Base-by-base conservation (phyloP, 2,888 invertebrate species). In the Epistrophe eligans region DNA sequence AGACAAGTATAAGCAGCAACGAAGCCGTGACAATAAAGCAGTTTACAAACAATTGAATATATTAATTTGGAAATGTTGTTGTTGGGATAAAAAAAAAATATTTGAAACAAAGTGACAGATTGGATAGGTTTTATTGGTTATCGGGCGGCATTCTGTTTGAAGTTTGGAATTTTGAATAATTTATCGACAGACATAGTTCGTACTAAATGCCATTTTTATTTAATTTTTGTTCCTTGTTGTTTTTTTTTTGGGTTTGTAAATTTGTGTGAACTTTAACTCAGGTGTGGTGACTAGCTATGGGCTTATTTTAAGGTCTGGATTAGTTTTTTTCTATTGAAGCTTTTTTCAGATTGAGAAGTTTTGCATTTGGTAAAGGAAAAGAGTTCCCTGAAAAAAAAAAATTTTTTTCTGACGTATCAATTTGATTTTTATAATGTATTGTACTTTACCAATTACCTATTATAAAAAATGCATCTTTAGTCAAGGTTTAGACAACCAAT, bases 21-120 rank as follows among this genome's bases (percentile, higher is more conserved):
- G 32, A 19, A 45, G 19, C 62, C 11, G 76, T 66, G 70, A 77
- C 58, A 64, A 77, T 77, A 55, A 72, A 84, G 60, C 55, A 72
- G 77, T 73, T 72, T 77, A 62, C 67, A 50, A 67, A 73, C 79
- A 83, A 73, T 83, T 77, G 82, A 82, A 82, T 82, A 82, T 66
- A 77, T 77, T 77, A 83, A 73, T 83, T 79, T 60, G 58, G 57
- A 48, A 48, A 64, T 57, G 66, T 4, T 6, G 35, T 32, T 32
- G 35, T 35, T 9, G 35, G 35, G 40, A 10, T 38, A 38, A 4
- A 11, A 13, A n/a, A 24, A 24, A 24, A 24, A 64, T 48, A 45
- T 28, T 35, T 13, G 40, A 15, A 60, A 40, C 32, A 52, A 28
- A 45, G 35, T 52, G 70, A 40, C 40, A 58, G 58, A 77, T 77